Percentiles rank a stretch among this genome's conserved stretches.
phyloP scores from a whole-genome alignment of 2,888 invertebrate genomes.

The Cyclophora punctaria region DNA sequence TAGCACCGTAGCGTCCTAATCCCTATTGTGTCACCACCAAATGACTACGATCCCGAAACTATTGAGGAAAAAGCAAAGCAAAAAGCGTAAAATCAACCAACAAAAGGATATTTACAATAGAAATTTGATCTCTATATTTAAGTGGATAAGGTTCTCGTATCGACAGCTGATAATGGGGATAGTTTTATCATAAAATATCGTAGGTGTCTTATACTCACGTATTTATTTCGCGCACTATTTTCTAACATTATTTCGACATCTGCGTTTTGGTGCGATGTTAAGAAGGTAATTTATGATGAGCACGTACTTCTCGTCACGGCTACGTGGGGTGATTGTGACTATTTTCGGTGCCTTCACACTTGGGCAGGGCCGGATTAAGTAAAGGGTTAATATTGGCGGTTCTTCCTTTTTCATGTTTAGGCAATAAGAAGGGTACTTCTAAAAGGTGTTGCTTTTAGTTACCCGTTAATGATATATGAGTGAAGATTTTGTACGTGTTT shows the following conservation, averaged over 20 bases:
- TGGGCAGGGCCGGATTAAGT: constrained; percentile 8
- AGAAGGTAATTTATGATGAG: constrained; percentile 30
- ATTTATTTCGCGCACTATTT: constrained; percentile 15
- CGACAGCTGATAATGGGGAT: background rate
- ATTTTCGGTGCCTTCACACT: constrained; percentile 22
- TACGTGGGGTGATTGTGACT: constrained; percentile 29
- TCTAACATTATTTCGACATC: constrained; percentile 21
- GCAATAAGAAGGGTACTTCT: too few species aligned
- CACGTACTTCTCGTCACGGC: constrained; percentile 23
- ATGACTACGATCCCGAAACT: constrained; percentile 19
- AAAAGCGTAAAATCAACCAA: constrained; percentile 15
- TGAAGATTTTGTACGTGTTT: too few species aligned
- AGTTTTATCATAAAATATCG: background rate
- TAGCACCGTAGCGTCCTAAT: constrained; percentile 13
- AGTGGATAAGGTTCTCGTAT: background rate
- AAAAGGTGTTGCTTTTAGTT: too few species aligned
- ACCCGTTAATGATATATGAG: too few species aligned
- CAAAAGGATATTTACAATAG: constrained; percentile 7
- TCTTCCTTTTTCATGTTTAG: too few species aligned
- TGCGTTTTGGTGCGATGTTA: constrained; percentile 13
- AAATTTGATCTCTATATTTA: constrained; percentile 1
- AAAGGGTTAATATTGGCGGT: background rate
- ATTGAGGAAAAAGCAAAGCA: constrained; percentile 18
- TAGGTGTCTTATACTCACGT: constrained; percentile 2
- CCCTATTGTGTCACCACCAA: constrained; percentile 20